Evolutionary conservation across 64 coral and sea anemone species (phyloP), one percentile per base, ranked within the genome.

Genomic region (Orbicella faveolata): DNA sequence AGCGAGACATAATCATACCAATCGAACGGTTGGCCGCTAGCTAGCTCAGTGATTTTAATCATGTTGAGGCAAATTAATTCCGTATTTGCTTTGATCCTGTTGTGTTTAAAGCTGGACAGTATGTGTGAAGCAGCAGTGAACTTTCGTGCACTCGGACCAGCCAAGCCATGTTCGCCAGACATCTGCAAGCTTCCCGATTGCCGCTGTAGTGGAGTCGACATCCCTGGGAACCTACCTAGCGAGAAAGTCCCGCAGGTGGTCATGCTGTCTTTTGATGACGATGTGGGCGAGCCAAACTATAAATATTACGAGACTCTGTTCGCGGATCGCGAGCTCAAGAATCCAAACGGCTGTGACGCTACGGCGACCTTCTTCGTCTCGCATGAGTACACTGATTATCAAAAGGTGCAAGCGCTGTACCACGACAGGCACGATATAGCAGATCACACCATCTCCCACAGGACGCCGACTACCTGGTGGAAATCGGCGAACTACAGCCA

Each of bases 111-210:
- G 20, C 41, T 81, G 21, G 14, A 35, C 21, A 21, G 18, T 65
- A 9, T 34, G 0, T 0, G 20, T 48, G 65, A 64, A 52, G 65
- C 82, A 69, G 34, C 14, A 48, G 36, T 85, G 11, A 85, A 73
- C 20, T 44, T 11, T 52, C 63, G 41, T 70, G 11, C 21, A 52
- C 82, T 52, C 66, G 82, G 65, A 70, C 82, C 82, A 70, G 89
- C 93, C 8, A 48, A 88, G 77, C 83, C 70, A 19, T 95, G 95
- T 65, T 51, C 89, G 23, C 68, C 90, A 26, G 83, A 37, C 17
- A 64, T 90, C 0, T 98, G 96, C 79, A 98, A 98, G 84, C 93
- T 95, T 68, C 96, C 96, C 11, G 88, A 95, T 30, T 98, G 96
- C 19, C 87, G 85, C 23, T 98, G 96, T 41, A 95, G 93, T 36